These are phyloP conservation scores for Uromys caudimaculatus DNA, from an alignment of 2,797 vertebrate genomes.

Conservation along the genomic window DNA sequence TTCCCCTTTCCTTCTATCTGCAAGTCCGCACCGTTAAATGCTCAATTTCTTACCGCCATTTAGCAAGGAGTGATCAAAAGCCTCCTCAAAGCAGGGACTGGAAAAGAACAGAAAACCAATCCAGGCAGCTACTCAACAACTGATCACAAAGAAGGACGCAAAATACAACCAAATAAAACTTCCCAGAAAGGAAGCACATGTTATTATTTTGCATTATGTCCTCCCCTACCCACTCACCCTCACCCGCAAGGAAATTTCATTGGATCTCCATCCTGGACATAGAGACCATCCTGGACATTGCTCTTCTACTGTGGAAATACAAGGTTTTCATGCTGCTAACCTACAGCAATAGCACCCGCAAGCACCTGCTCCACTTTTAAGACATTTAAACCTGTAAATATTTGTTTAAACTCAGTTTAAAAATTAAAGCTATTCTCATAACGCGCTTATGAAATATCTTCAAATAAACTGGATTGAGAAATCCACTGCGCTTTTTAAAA, in stretches of 20 bases:
- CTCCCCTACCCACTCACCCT: accelerated
- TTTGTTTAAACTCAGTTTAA: slow-evolving; percentile 61
- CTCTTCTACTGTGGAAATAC: neutral
- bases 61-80: slow-evolving; percentile 17
- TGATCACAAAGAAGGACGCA: slow-evolving; percentile 38
- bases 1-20: neutral
- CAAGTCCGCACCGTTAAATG: slow-evolving; percentile 59
- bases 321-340: slow-evolving; percentile 10
- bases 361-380: slow-evolving; percentile 46
- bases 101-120: slow-evolving; percentile 34
- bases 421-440: slow-evolving; percentile 27
- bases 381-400: slow-evolving; percentile 36
- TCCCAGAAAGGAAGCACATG: slow-evolving; percentile 3
- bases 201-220: slow-evolving; percentile 50
- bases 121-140: slow-evolving; percentile 63
- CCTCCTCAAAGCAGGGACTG: slow-evolving; percentile 57
- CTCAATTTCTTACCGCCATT: slow-evolving; percentile 55
- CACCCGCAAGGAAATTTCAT: neutral
- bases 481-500: neutral
- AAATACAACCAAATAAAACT: slow-evolving; percentile 64
- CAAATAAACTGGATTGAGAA: slow-evolving; percentile 62
- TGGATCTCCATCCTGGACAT: neutral
- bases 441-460: slow-evolving; percentile 53
- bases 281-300: neutral
- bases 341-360: neutral